These are phyloP conservation scores for Callopanchax toddi DNA, from an alignment of 2,113 vertebrate species.

Conservation along the genomic window DNA sequence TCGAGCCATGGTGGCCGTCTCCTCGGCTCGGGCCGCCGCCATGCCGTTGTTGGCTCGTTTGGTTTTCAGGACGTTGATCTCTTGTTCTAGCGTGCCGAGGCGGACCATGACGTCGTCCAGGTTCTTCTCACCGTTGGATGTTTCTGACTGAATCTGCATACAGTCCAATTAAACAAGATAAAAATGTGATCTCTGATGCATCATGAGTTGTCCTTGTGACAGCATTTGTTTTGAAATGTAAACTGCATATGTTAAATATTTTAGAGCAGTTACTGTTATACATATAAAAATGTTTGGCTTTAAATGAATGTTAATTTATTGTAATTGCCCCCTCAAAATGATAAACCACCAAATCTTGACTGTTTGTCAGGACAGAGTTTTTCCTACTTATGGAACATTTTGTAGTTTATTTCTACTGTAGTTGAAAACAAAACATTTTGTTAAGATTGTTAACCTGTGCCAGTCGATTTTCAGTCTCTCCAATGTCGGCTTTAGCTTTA, in stretches of 20 bases:
- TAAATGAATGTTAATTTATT: no score
- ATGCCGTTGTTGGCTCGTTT: slow-evolving; percentile 92
- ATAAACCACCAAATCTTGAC: no score
- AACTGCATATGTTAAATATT: background rate
- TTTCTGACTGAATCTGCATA: slow-evolving; percentile 86
- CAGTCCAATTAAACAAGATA: background rate
- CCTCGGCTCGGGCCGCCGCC: slow-evolving; percentile 87
- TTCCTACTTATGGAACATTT: no score
- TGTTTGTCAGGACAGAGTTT: no score
- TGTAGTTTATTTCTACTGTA: no score
- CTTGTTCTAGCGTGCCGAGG: slow-evolving; percentile 79
- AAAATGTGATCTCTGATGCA: background rate
- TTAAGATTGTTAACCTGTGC: slow-evolving; percentile 79
- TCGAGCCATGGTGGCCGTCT: slow-evolving; percentile 86
- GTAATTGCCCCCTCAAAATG: no score
- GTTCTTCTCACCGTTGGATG: slow-evolving; percentile 79
- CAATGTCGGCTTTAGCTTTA: slow-evolving; percentile 84
- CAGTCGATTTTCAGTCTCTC: slow-evolving; percentile 83
- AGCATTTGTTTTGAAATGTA: background rate
- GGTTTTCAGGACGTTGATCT: slow-evolving; percentile 87
- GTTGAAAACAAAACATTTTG: no score
- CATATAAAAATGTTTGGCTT: no score
- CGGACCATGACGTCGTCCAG: slow-evolving; percentile 83
- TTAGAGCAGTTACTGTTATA: background rate
- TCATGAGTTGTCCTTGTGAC: no score